Conservation (phyloP, 2,888 invertebrate species). For the Synanthedon myopaeformis region DNA sequence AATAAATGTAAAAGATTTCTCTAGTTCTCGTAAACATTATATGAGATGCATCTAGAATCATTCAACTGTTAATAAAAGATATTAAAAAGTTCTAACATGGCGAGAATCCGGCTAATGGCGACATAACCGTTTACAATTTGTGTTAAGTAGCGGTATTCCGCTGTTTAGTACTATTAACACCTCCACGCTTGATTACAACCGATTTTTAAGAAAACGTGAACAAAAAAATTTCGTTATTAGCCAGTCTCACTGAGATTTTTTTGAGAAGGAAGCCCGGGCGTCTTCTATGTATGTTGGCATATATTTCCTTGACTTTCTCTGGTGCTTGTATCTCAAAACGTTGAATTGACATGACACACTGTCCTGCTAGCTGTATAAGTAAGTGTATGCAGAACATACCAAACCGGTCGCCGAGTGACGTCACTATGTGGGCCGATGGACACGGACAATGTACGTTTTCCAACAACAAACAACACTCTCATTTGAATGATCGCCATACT, state of each 20-base stretch:
- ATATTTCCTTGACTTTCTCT: background rate
- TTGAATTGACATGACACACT: background rate
- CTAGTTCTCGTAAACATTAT: no score
- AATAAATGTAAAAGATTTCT: no score
- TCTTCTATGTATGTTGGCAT: background rate
- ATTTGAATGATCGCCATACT: no score
- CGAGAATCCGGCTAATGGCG: background rate
- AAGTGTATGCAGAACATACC: slow-evolving; percentile 4
- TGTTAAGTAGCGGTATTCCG: slow-evolving; percentile 28
- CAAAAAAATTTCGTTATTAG: no score
- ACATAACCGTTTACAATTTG: slow-evolving; percentile 11
- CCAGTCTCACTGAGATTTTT: no score
- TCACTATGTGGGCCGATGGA: slow-evolving; percentile 22
- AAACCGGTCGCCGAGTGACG: slow-evolving; percentile 35
- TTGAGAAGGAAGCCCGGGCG: background rate
- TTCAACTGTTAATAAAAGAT: background rate
- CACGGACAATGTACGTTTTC: background rate
- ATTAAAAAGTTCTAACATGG: background rate
- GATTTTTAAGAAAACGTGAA: no score
- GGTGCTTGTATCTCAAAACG: background rate
- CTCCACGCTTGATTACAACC: slow-evolving; percentile 9
- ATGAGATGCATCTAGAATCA: background rate
- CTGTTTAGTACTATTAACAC: slow-evolving; percentile 15
- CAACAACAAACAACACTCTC: background rate
- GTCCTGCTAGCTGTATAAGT: background rate